Conservation (phyloP, 2,113 vertebrate genomes). For the Mastomys coucha region DNA sequence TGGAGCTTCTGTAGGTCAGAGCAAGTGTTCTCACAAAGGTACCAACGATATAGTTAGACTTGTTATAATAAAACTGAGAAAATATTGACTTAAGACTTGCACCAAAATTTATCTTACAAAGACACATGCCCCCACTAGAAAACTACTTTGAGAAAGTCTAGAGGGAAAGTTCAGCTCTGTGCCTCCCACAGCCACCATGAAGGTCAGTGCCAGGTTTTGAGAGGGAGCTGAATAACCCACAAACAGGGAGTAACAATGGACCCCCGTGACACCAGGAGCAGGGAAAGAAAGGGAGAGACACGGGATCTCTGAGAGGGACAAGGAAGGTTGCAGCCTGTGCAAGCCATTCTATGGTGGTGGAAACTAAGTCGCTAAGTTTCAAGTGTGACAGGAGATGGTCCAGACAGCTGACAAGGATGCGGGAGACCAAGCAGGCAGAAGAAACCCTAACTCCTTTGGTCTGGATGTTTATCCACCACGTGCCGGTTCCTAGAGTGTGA, state of each 20-base stretch:
- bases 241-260: background rate
- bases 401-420: background rate
- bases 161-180: background rate
- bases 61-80: background rate
- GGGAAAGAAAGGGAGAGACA: background rate
- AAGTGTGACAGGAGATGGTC: background rate
- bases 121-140: background rate
- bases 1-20: background rate
- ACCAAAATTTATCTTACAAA: slow-evolving; percentile 40
- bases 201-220: background rate
- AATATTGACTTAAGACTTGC: background rate
- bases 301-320: background rate
- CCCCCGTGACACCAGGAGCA: background rate
- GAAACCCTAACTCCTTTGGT: background rate
- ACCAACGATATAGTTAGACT: background rate
- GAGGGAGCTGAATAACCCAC: background rate
- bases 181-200: background rate
- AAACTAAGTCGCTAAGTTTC: slow-evolving; percentile 7
- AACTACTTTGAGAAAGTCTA: slow-evolving; percentile 33
- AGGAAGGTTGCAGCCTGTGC: background rate
- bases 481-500: background rate
- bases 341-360: background rate
- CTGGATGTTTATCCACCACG: background rate
- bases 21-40: slow-evolving; percentile 4
- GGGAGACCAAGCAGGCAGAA: background rate